phyloP scores from a whole-genome alignment of 2,797 vertebrate genomes.

The Galagoides demidoff region DNA sequence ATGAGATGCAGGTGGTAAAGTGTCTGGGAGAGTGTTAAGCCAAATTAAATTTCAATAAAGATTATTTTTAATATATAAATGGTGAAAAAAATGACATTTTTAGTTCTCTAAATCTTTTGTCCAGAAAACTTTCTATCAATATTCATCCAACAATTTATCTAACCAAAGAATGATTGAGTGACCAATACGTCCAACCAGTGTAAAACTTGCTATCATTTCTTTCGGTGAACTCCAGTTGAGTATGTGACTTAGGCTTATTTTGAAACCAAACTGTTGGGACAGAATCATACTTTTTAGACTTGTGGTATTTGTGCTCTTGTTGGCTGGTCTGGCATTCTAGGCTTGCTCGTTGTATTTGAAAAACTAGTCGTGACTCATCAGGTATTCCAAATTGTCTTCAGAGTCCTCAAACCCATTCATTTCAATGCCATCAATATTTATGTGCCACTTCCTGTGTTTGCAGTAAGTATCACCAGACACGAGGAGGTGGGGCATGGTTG shows the following conservation, averaged over 20 bases:
- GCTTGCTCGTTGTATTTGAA: not conserved
- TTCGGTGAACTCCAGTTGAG: not conserved
- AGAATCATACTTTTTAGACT: not conserved
- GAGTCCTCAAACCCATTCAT: slow-evolving; percentile 1
- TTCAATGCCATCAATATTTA: slow-evolving; percentile 26
- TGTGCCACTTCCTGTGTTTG: not conserved
- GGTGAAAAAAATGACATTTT: not conserved
- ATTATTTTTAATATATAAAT: not conserved
- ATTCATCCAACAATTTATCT: not conserved
- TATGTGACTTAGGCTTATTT: slow-evolving; percentile 1
- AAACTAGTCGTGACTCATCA: slow-evolving; percentile 28
- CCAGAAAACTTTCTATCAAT: not conserved
- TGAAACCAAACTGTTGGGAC: not conserved
- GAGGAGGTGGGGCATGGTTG: not conserved
- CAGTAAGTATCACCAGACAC: not conserved
- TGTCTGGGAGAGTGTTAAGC: not conserved
- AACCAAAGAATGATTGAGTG: slow-evolving; percentile 22
- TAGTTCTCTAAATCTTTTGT: slow-evolving; percentile 11
- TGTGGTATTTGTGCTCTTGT: not conserved
- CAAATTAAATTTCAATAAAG: slow-evolving; percentile 40
- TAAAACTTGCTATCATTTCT: not conserved
- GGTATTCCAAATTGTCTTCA: not conserved
- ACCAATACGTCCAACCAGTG: not conserved
- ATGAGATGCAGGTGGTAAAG: not conserved
- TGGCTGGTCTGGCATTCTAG: not conserved